Conservation (phyloP, 2,113 vertebrate genomes). For the Turnix velox region DNA sequence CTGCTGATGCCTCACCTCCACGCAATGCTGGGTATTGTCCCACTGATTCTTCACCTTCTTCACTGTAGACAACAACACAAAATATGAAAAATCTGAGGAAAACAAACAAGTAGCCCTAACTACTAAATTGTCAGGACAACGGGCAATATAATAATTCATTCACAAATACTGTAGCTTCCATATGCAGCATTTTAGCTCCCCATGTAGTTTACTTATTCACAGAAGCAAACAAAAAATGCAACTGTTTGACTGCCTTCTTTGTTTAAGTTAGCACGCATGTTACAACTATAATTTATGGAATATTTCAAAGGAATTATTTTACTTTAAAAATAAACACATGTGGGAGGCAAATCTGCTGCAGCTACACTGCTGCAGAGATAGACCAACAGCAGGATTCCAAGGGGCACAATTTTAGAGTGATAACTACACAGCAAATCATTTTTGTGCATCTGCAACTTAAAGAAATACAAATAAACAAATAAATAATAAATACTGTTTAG, state of each 20-base stretch:
- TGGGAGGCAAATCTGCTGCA: background rate
- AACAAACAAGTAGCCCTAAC: background rate
- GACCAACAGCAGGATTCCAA: background rate
- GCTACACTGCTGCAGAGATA: background rate
- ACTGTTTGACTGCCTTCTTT: background rate
- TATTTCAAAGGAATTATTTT: background rate
- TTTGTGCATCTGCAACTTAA: background rate
- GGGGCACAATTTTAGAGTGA: background rate
- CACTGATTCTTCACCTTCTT: constrained; percentile 91
- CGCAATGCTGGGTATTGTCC: constrained; percentile 88
- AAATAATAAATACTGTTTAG: background rate
- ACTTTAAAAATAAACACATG: background rate
- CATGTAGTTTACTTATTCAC: background rate
- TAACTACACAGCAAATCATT: background rate
- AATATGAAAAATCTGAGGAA: background rate
- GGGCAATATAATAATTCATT: background rate
- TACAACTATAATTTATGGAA: background rate
- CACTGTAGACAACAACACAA: constrained; percentile 66
- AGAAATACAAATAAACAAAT: background rate
- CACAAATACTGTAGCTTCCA: background rate
- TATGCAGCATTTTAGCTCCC: background rate
- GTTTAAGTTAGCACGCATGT: background rate
- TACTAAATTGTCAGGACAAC: background rate
- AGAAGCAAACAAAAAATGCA: background rate
- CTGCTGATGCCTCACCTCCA: constrained; percentile 86